Percentiles rank a stretch among this genome's conserved stretches.
phyloP scores from a whole-genome alignment of 1,140 invertebrate species.

The Metopolophium dirhodum region DNA sequence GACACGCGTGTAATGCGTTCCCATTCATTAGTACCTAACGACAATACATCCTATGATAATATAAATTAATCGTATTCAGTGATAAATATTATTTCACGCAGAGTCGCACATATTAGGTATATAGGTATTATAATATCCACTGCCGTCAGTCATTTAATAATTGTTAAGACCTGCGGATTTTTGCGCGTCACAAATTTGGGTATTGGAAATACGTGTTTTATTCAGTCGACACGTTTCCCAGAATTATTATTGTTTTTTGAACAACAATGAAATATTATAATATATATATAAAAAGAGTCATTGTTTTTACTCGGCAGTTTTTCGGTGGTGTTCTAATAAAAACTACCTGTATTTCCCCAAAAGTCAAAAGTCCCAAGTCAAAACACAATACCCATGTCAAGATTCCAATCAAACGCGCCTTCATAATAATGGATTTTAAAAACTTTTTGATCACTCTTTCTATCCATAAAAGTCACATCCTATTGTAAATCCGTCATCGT shows the following conservation, averaged over 20 bases:
- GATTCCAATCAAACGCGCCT: not conserved
- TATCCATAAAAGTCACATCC: not conserved
- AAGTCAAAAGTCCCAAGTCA: not conserved
- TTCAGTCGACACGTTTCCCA: not conserved
- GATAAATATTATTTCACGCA: too few species aligned
- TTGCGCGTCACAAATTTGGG: not conserved
- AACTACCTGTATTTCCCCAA: not conserved
- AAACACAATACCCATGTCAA: slow-evolving; percentile 1
- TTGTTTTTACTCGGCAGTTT: slow-evolving; percentile 10
- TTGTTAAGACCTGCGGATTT: too few species aligned
- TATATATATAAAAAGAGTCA: not conserved
- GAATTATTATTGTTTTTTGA: not conserved
- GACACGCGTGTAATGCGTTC: too few species aligned
- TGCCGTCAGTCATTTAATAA: too few species aligned
- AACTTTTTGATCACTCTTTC: not conserved
- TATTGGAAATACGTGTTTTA: not conserved
- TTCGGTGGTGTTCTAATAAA: not conserved
- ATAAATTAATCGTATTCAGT: too few species aligned
- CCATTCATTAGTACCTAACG: too few species aligned
- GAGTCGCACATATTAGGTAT: too few species aligned
- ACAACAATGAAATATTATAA: not conserved
- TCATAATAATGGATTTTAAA: not conserved
- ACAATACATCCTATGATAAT: too few species aligned
- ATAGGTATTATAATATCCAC: too few species aligned
- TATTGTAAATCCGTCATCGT: slow-evolving; percentile 5